Evolutionary conservation across 2,113 vertebrate genomes (phyloP).

Genomic region (Cyprinodon variegatus): DNA sequence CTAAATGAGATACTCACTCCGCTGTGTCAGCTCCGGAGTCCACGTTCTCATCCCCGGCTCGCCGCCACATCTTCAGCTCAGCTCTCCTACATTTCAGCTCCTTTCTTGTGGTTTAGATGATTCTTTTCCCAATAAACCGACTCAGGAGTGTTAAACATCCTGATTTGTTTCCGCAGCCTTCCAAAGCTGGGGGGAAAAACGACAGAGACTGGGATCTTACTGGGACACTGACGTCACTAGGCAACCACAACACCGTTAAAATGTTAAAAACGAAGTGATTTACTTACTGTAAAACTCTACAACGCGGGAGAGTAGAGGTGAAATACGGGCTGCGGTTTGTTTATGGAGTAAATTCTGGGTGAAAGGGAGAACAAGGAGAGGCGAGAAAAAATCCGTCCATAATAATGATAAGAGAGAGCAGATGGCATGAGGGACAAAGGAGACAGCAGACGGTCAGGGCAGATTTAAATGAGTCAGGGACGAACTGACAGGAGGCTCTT

Average conservation of each 20-base stretch:
- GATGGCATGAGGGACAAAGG: conserved; percentile 76
- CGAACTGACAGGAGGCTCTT: neutral
- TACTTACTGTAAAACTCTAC: neutral
- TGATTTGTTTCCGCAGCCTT: conserved; percentile 21
- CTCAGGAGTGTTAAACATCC: conserved; percentile 36
- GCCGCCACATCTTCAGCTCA: conserved; percentile 52
- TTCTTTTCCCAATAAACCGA: neutral
- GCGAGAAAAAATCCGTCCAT: conserved; percentile 51
- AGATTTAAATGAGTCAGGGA: conserved; percentile 56
- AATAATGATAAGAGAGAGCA: conserved; percentile 63
- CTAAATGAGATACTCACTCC: conserved; percentile 74
- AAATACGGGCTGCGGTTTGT: neutral
- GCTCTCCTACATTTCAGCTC: conserved; percentile 9
- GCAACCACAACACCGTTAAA: conserved; percentile 34
- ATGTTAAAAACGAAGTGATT: neutral
- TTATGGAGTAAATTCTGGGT: neutral
- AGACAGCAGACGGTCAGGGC: conserved; percentile 56
- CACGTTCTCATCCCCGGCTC: conserved; percentile 58
- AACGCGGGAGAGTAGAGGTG: neutral
- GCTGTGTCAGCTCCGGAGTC: conserved; percentile 77
- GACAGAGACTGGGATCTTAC: neutral
- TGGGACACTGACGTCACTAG: conserved; percentile 71
- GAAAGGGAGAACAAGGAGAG: conserved; percentile 49
- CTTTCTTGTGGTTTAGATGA: neutral
- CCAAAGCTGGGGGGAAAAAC: neutral